Conservation (phyloP, 2,888 invertebrate genomes). For the Deroplatys truncata region DNA sequence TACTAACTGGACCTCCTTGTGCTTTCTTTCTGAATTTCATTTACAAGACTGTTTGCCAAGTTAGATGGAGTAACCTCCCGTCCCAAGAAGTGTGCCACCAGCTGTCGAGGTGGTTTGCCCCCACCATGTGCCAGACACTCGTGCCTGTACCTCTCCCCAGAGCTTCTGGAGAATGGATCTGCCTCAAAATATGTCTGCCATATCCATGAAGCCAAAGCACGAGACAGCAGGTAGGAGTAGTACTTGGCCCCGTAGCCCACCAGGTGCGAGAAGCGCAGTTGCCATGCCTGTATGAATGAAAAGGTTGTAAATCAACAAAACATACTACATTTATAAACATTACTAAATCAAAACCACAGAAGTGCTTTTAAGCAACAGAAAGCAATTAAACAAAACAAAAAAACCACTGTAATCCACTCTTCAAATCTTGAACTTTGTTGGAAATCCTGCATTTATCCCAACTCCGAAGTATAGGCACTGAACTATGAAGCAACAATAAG, state of each 20-base stretch:
- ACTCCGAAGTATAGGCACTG: no score
- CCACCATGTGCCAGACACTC: constrained; percentile 85
- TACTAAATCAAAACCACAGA: no score
- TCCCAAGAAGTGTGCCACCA: constrained; percentile 75
- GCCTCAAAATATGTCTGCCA: constrained; percentile 83
- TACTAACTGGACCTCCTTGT: background rate
- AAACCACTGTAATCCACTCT: no score
- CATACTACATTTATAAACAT: no score
- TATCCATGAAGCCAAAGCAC: constrained; percentile 87
- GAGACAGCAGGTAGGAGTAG: constrained; percentile 94
- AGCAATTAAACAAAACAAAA: no score
- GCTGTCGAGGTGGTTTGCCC: constrained; percentile 70
- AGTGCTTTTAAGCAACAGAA: no score
- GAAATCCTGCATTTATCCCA: no score
- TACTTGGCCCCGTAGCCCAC: constrained; percentile 99
- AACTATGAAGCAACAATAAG: no score
- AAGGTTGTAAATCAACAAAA: background rate
- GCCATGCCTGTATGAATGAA: constrained; percentile 71
- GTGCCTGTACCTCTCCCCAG: constrained; percentile 72
- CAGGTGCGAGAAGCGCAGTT: constrained; percentile 90
- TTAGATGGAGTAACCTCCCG: constrained; percentile 70
- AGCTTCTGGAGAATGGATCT: constrained; percentile 70
- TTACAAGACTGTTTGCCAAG: constrained; percentile 75
- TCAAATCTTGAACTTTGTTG: no score
- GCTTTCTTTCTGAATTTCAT: constrained; percentile 50